Evolutionary conservation across 2,888 invertebrate species (phyloP).

Genomic region (Drosophila limbata): DNA sequence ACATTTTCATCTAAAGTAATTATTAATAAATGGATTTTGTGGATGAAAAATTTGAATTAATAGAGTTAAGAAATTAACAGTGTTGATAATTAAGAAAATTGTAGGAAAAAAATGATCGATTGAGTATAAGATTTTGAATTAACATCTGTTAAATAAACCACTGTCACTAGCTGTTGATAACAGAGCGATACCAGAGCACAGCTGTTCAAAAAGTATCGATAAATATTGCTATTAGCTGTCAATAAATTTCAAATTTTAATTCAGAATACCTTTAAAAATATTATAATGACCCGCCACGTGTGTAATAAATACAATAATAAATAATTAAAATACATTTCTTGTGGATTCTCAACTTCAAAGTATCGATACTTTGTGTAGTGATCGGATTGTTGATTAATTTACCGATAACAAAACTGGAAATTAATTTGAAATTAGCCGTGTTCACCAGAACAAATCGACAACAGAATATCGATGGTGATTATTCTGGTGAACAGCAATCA

Average conservation of each 20-base stretch:
- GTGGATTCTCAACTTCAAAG: not conserved
- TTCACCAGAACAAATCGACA: too few species aligned
- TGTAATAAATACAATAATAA: not conserved
- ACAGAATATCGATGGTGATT: too few species aligned
- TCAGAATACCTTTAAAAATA: not conserved
- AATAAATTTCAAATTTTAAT: too few species aligned
- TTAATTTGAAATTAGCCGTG: conserved; percentile 1
- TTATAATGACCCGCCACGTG: not conserved
- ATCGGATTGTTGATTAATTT: not conserved
- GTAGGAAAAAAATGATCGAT: not conserved
- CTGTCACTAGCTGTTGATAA: not conserved
- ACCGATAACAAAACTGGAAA: not conserved
- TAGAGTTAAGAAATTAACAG: not conserved
- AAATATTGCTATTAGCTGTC: not conserved
- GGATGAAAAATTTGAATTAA: not conserved
- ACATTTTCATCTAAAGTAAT: not conserved
- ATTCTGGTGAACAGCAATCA: too few species aligned
- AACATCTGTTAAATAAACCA: conserved; percentile 1
- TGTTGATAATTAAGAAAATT: too few species aligned
- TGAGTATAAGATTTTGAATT: not conserved
- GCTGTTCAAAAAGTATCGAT: conserved; percentile 3
- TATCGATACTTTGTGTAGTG: not conserved
- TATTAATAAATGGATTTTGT: not conserved
- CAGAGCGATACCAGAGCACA: not conserved
- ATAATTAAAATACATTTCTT: not conserved